phyloP scores from a whole-genome alignment of 2,113 vertebrate species.

The Anoura caudifer region DNA sequence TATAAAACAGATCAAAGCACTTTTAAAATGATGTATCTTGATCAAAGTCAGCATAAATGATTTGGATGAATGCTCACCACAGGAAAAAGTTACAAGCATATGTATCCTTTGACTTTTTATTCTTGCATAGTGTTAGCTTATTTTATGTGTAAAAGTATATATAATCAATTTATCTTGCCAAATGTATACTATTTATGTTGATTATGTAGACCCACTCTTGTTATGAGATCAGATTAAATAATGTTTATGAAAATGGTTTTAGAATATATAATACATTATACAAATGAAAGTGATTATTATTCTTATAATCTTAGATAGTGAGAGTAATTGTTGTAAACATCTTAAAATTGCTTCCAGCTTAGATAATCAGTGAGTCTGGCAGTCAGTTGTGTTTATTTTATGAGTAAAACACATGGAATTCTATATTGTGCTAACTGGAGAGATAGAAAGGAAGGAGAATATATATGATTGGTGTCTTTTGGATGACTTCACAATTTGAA shows the following conservation, averaged over 20 bases:
- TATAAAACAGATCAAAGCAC: constrained; percentile 73
- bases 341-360: constrained; percentile 70
- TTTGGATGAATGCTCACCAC: constrained; percentile 44
- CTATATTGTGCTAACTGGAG: neutral
- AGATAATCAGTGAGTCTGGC: constrained; percentile 47
- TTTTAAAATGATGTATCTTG: constrained; percentile 60
- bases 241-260: neutral
- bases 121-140: constrained; percentile 67
- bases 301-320: constrained; percentile 68
- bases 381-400: neutral
- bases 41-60: constrained; percentile 60
- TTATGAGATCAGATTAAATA: constrained; percentile 42
- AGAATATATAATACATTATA: constrained; percentile 27
- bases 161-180: constrained; percentile 61
- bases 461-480: neutral
- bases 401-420: neutral
- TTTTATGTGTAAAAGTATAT: constrained; percentile 64
- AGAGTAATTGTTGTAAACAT: constrained; percentile 71
- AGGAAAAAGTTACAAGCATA: constrained; percentile 50
- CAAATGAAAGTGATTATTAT: constrained; percentile 43
- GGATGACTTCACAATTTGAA: neutral
- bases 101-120: constrained; percentile 13
- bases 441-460: neutral
- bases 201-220: constrained; percentile 30
- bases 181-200: constrained; percentile 65